A percentile compares a stretch with the other conserved stretches of the same genome.
phyloP scores from a whole-genome alignment of 2,888 invertebrate species.

The Mimumesa dahlbomi region DNA sequence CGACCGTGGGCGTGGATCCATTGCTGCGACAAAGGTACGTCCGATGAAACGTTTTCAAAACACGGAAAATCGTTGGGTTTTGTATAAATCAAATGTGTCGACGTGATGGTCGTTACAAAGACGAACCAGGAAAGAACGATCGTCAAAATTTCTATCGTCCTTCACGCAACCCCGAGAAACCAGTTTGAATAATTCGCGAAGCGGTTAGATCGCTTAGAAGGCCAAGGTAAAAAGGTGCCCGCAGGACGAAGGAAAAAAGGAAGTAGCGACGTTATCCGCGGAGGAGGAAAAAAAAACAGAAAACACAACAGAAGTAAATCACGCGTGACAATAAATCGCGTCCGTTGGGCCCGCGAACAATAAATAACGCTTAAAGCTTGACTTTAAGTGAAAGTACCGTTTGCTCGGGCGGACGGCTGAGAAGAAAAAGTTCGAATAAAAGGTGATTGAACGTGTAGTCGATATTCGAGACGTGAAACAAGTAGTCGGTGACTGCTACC shows the following conservation, averaged over 20 bases:
- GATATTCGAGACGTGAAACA: too few relatives aligned
- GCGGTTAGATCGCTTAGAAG: too few relatives aligned
- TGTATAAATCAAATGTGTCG: too few relatives aligned
- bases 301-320: constrained; percentile 7
- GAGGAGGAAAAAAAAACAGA: not conserved
- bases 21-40: constrained; percentile 88
- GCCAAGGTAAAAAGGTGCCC: too few relatives aligned
- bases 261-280: too few relatives aligned
- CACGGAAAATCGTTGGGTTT: too few relatives aligned
- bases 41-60: not conserved
- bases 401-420: not conserved
- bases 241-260: not conserved
- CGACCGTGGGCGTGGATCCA: constrained; percentile 96
- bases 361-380: constrained; percentile 35
- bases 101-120: too few relatives aligned
- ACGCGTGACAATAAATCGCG: constrained; percentile 11
- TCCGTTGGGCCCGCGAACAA: constrained; percentile 20
- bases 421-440: constrained; percentile 18
- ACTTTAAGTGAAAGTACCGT: constrained; percentile 48
- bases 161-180: not conserved
- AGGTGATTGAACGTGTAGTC: constrained; percentile 8
- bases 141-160: too few relatives aligned
- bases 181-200: too few relatives aligned
- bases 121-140: too few relatives aligned
- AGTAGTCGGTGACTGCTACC: too few relatives aligned